Base-by-base conservation (phyloP, 2,888 invertebrate species). In the Polydrusus pterygomalis region DNA sequence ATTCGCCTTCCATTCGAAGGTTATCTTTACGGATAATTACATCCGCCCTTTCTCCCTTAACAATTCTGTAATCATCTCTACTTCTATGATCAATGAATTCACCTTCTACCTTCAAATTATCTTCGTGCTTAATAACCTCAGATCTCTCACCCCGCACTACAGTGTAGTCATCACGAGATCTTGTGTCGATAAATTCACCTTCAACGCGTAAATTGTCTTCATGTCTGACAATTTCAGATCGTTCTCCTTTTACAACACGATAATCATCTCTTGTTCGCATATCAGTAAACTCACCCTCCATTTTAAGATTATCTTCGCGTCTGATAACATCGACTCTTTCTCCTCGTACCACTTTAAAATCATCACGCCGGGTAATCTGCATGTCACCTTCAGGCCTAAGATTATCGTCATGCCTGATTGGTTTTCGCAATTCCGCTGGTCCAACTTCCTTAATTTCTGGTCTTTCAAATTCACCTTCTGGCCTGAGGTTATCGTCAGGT, bases 1-100 rank as follows among this genome's bases (percentile, higher is more conserved):
- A 89, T 80, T 91, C 90, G 1, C 93, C 94, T 85, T 93, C 93
- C 90, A 93, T 91, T 84, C 89, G 90, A 0, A 93, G 86, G 82
- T 94, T 92, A 84, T 94, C 94, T 85, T 92, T 91, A 79, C 91
- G 92, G 81, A 86, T 89, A 1, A 92, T 89, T 0, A 92, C 86
- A 71, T 91, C 90, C 3, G 91, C 90, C 67, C 92, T 88, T 83
- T 94, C 93, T 9, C 91, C 92, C 74, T 88, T 88, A 17, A 89
- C 89, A 11, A 89, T 88, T 38, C 87, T 88, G 74, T 90, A 89
- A 83, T 91, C 89, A 86, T 91, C 89, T 80, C 89, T 88, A 74
- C 87, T 88, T 38, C 82, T 79, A 2, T 75, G 76, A 72, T 84
- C 83, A 60, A 80, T 82, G 68, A 80, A 81, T 75, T 70, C 85